Evolutionary conservation across 2,113 vertebrate species (phyloP).

Genomic region (Atlantisia rogersi): DNA sequence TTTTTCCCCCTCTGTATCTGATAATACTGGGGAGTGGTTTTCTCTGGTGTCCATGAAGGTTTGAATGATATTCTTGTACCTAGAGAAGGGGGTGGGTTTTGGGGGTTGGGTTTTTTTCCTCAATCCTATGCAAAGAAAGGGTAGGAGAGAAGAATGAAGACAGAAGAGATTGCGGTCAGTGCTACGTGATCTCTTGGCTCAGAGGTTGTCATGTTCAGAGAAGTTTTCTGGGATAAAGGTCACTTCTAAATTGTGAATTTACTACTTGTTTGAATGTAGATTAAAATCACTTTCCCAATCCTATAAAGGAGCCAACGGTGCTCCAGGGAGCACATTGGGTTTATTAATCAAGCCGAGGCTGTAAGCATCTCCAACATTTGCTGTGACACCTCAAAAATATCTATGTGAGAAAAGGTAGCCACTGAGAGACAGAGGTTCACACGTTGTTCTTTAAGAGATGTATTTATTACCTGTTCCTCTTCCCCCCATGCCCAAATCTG

Average conservation of each 20-base stretch:
- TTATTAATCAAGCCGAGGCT: neutral
- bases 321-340: neutral
- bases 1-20: neutral
- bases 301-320: neutral
- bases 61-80: neutral
- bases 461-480: neutral
- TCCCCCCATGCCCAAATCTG: neutral
- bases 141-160: neutral
- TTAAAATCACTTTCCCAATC: neutral
- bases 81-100: neutral
- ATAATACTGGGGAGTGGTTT: neutral
- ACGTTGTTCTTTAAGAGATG: neutral
- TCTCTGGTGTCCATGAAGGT: neutral
- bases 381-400: neutral
- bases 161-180: neutral
- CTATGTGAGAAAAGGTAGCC: neutral
- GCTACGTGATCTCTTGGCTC: neutral
- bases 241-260: neutral
- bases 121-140: neutral
- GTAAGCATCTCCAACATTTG: rapidly evolving
- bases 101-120: neutral
- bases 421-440: neutral
- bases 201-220: neutral
- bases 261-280: neutral
- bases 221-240: neutral